Evolutionary conservation across 2,888 invertebrate genomes (phyloP), one percentile per base, ranked within the genome.

Genomic region (Epirrhoe tristata): DNA sequence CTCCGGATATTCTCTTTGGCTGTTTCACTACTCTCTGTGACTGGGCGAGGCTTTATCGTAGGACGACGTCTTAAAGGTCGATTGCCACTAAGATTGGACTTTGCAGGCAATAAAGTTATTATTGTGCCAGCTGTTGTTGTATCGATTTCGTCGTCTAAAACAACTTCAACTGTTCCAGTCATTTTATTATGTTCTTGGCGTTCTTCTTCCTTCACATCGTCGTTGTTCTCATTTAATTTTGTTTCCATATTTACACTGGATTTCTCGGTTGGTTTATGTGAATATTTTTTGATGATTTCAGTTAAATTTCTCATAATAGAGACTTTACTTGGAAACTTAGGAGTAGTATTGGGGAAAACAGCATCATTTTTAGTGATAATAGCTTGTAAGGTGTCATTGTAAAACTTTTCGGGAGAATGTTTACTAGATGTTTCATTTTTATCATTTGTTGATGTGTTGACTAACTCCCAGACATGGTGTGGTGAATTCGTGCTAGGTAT

Each of bases 41-140:
- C 48, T 31, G 63, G 58, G 75, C 93, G 88, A 54, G 85, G 82
- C 81, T 86, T 88, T 52, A 87, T 80, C 77, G 91, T 94, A 0
- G 96, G 96, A 50, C 95, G 89, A 0, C 96, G 96, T 75, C 96
- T 89, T 53, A 97, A 88, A 0, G 96, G 96, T 70, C 96, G 91
- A 65, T 95, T 95, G 5, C 97, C 94, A 0, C 97, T 97, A 0
- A 96, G 95, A 85, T 97, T 97, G 0, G 97, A 97, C 80, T 97
- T 96, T 0, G 96, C 97, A 0, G 97, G 97, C 64, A 97, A 89
- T 51, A 97, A 85, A 0, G 97, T 97, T 16, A 94, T 90, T 12
- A 93, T 84, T 68, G 79, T 43, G 31, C 61, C 83, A 14, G 88
- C 75, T 16, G 93, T 91, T 46, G 92, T 92, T n/a, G 83, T 81